Evolutionary conservation across 2,797 vertebrate species (phyloP).

Genomic region (Botia kubotai): DNA sequence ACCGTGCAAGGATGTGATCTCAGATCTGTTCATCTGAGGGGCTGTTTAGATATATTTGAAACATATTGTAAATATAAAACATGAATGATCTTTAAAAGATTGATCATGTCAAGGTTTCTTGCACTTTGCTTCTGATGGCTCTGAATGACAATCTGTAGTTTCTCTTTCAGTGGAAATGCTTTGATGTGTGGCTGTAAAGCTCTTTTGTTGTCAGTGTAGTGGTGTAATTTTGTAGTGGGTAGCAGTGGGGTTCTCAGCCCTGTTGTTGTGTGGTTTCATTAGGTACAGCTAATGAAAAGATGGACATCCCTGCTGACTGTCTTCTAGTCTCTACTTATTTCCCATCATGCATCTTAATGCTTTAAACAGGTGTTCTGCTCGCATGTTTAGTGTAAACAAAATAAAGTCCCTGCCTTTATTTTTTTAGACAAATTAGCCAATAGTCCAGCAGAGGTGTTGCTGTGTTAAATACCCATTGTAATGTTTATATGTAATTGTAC

Average conservation of each 20-base stretch:
- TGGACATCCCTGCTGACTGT: conserved; percentile 67
- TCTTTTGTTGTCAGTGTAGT: conserved; percentile 81
- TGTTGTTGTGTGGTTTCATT: conserved; percentile 68
- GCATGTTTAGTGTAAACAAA: too few species aligned
- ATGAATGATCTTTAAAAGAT: conserved; percentile 16
- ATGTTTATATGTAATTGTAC: too few species aligned
- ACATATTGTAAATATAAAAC: conserved; percentile 34
- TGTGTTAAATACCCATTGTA: too few species aligned
- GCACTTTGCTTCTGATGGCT: conserved; percentile 31
- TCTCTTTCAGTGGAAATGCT: conserved; percentile 75
- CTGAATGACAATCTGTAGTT: conserved; percentile 51
- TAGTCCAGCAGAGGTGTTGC: too few species aligned
- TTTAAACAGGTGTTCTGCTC: conserved; percentile 58
- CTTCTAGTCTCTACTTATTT: conserved; percentile 77
- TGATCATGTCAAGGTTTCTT: conserved; percentile 27
- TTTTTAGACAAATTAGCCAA: too few species aligned
- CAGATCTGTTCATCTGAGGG: not conserved
- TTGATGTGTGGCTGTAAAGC: conserved; percentile 79
- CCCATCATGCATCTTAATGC: conserved; percentile 63
- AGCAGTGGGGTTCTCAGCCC: conserved; percentile 78
- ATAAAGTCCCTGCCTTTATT: too few species aligned
- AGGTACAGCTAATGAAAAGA: conserved; percentile 82
- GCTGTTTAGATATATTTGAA: conserved; percentile 30
- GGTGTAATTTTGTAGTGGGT: conserved; percentile 80
- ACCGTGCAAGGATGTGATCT: too few species aligned